phyloP scores from a whole-genome alignment of 2,888 invertebrate species.

The Apeira syringaria region DNA sequence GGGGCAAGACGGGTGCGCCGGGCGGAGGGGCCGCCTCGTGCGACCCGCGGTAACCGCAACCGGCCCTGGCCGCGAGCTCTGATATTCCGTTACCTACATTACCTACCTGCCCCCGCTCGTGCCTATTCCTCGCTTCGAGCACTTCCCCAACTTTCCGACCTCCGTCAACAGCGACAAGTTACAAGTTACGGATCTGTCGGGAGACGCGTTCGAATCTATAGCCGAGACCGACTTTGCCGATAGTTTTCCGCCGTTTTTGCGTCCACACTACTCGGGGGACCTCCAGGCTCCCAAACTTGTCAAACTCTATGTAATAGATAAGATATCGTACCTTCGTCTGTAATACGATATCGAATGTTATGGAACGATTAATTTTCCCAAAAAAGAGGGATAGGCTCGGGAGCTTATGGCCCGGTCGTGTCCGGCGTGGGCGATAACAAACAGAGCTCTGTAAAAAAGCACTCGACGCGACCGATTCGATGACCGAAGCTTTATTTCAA shows the following conservation, averaged over 20 bases:
- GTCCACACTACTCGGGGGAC: constrained; percentile 10
- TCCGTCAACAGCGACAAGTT: constrained; percentile 51
- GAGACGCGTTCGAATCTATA: constrained; percentile 45
- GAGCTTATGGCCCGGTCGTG: constrained; percentile 30
- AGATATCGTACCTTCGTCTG: constrained; percentile 21
- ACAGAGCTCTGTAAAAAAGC: constrained; percentile 71
- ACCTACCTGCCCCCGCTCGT: constrained; percentile 34
- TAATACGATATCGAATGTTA: constrained; percentile 31
- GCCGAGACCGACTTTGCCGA: constrained; percentile 38
- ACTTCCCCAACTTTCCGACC: constrained; percentile 47
- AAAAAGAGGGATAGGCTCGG: constrained; percentile 41
- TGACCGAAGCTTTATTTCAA: constrained; percentile 80
- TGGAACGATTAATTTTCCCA: constrained; percentile 57
- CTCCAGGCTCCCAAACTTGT: constrained; percentile 23
- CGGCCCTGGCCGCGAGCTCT: constrained; percentile 40
- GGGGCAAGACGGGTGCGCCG: constrained; percentile 40
- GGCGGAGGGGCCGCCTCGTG: constrained; percentile 31
- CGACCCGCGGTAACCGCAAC: constrained; percentile 58
- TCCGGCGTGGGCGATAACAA: constrained; percentile 57
- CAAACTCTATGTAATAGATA: constrained; percentile 33
- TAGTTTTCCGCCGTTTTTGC: constrained; percentile 25
- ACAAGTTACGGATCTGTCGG: constrained; percentile 41
- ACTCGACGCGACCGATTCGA: constrained; percentile 69
- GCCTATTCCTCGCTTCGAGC: constrained; percentile 25
- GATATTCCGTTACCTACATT: constrained; percentile 33